These are phyloP conservation scores for Prochilodus magdalenae DNA, from an alignment of 2,113 vertebrate species.

Conservation along the genomic window DNA sequence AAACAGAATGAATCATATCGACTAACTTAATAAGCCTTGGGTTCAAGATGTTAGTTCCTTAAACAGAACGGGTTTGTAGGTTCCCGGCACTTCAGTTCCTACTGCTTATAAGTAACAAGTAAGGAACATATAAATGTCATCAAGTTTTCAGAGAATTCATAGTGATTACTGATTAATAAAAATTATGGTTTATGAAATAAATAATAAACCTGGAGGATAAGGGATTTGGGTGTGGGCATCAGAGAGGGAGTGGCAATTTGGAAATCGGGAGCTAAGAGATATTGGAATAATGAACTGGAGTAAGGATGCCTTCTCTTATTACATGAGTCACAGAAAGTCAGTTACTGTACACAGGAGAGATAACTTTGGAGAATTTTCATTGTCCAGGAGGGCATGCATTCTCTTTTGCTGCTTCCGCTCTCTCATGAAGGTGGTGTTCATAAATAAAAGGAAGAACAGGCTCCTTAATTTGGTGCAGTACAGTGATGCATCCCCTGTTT, in stretches of 20 bases:
- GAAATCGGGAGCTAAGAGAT: not conserved
- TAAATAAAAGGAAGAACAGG: slow-evolving; percentile 35
- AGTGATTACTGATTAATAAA: not conserved
- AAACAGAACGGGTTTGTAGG: too few relatives aligned
- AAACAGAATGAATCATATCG: not conserved
- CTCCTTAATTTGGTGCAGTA: slow-evolving; percentile 46
- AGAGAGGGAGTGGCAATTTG: not conserved
- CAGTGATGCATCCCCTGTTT: slow-evolving; percentile 39
- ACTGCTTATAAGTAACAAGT: not conserved
- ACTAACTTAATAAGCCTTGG: not conserved
- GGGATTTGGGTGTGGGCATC: not conserved
- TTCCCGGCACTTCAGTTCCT: not conserved
- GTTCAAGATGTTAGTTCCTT: not conserved
- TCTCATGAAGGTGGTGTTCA: slow-evolving; percentile 30
- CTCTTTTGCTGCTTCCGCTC: slow-evolving; percentile 9
- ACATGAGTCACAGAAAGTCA: not conserved
- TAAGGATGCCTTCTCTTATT: slow-evolving; percentile 5
- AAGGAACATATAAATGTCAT: too few relatives aligned
- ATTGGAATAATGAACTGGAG: slow-evolving; percentile 11
- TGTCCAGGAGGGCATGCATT: slow-evolving; percentile 25
- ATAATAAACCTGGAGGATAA: not conserved
- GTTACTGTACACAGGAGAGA: slow-evolving; percentile 9
- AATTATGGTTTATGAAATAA: not conserved
- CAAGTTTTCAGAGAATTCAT: too few relatives aligned
- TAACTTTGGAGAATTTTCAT: slow-evolving; percentile 5